Conservation (phyloP, 2,797 vertebrate genomes). For the Sciaenops ocellatus region DNA sequence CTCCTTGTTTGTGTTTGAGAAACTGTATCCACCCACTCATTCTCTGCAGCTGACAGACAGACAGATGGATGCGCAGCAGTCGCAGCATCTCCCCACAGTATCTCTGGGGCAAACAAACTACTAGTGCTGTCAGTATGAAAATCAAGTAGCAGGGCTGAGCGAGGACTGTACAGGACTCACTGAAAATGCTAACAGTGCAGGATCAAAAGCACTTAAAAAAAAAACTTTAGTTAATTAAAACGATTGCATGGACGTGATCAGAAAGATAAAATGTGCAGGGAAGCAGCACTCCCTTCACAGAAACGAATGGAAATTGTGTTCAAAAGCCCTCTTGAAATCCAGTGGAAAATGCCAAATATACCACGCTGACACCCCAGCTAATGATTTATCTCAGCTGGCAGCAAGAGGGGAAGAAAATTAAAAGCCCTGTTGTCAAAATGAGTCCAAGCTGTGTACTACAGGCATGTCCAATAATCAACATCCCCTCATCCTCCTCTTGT, state of each 20-base stretch:
- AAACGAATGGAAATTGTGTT: constrained; percentile 39
- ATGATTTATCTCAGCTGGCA: constrained; percentile 53
- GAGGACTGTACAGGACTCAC: neutral
- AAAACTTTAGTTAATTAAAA: constrained; percentile 62
- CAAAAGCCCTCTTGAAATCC: constrained; percentile 38
- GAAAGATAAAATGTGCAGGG: constrained; percentile 39
- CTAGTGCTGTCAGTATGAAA: constrained; percentile 41
- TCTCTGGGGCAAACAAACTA: constrained; percentile 43
- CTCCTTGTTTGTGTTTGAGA: neutral
- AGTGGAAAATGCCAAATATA: constrained; percentile 41
- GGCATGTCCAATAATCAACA: constrained; percentile 55
- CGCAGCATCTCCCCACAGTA: constrained; percentile 21
- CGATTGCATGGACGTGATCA: constrained; percentile 47
- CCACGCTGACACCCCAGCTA: constrained; percentile 27
- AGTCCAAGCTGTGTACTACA: constrained; percentile 48
- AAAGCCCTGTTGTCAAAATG: constrained; percentile 49
- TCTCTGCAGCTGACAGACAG: constrained; percentile 42
- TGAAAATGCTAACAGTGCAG: constrained; percentile 48
- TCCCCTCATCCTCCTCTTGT: constrained; percentile 37
- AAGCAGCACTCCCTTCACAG: constrained; percentile 18
- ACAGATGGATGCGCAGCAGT: constrained; percentile 47
- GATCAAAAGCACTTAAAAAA: constrained; percentile 59
- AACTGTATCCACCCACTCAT: constrained; percentile 36
- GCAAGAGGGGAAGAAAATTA: constrained; percentile 32
- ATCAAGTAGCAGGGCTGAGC: constrained; percentile 21